Evolutionary conservation across 2,797 vertebrate genomes (phyloP), one percentile per base, ranked within the genome.

Genomic region (Clarias laeviceps): DNA sequence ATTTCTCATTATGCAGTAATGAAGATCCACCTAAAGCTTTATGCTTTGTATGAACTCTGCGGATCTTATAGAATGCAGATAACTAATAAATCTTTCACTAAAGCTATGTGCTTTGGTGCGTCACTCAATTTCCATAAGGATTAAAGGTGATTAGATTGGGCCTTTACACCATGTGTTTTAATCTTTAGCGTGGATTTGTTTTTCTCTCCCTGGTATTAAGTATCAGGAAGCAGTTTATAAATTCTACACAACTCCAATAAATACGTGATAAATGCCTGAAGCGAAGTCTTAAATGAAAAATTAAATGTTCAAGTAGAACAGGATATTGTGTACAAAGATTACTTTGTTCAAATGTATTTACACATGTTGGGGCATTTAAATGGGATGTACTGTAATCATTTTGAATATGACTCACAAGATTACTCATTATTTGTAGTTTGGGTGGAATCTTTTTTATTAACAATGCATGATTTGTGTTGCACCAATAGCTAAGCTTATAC

Each of bases 401-500:
- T 57, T 57, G 27, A 57, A 57, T 32, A 57, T 54, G 11, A 20
- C n/a, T 76, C 29, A 59, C 24, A 78, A 15, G 18, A 40, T 79
- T 62, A 79, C 32, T 62, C 57, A 79, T 61, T 79, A 79, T 79
- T 79, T 40, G 77, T 62, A 79, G 77, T 40, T 61, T n/a, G 77
- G 77, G 34, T 62, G 77, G 57, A 79, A 79, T 62, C 32, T 17
- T 2, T 37, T 62, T n/a, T 14, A 62, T 37, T 62, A 62, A 79
- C 32, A 77, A 14, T 62, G 12, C 12, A 5, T 37, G 56, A 78
- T 78, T 37, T 77, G 27, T 18, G 32, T 59, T 24, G 56, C 61
- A 32, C 22, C 74, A 34, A 32, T 14, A 77, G 4, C 56, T 78
- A 61, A 61, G 32, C 32, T 61, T 15, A 17, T 40, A 40, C 22